A percentile compares a stretch with the other conserved stretches of the same genome.
phyloP scores from a whole-genome alignment of 2,113 vertebrate species.

The Neolamprologus variostigma region DNA sequence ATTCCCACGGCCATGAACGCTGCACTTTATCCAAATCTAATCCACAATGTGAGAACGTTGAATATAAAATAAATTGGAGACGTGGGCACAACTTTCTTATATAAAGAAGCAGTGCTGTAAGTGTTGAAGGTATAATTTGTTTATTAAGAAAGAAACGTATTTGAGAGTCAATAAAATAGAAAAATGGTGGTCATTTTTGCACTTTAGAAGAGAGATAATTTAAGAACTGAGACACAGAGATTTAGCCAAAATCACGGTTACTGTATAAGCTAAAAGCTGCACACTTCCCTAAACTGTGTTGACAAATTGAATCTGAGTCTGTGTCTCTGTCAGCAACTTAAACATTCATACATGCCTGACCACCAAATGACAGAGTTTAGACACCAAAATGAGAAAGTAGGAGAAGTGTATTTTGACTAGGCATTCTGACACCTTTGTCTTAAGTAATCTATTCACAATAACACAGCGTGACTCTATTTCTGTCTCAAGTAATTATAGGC shows the following conservation, averaged over 20 bases:
- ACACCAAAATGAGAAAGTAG: conserved; percentile 28
- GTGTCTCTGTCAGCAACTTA: neutral
- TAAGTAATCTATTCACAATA: conserved; percentile 22
- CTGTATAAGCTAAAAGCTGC: neutral
- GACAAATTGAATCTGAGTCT: neutral
- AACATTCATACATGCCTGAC: neutral
- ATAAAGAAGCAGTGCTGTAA: neutral
- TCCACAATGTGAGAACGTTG: neutral
- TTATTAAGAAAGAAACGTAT: neutral
- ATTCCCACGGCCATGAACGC: neutral
- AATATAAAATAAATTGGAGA: neutral
- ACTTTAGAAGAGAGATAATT: neutral
- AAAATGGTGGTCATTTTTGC: accelerated
- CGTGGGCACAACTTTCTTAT: neutral
- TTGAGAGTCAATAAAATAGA: neutral
- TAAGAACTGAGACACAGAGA: neutral
- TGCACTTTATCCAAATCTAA: neutral
- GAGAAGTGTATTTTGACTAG: neutral
- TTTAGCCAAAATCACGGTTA: neutral
- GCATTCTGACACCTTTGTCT: conserved; percentile 33
- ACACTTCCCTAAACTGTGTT: neutral
- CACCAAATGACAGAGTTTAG: conserved; percentile 38
- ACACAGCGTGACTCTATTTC: conserved; percentile 34
- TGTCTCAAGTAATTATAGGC: conserved; percentile 44
- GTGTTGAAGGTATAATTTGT: neutral